Conservation (phyloP, 2,797 vertebrate species). For the Pangasius sanitwongsei region DNA sequence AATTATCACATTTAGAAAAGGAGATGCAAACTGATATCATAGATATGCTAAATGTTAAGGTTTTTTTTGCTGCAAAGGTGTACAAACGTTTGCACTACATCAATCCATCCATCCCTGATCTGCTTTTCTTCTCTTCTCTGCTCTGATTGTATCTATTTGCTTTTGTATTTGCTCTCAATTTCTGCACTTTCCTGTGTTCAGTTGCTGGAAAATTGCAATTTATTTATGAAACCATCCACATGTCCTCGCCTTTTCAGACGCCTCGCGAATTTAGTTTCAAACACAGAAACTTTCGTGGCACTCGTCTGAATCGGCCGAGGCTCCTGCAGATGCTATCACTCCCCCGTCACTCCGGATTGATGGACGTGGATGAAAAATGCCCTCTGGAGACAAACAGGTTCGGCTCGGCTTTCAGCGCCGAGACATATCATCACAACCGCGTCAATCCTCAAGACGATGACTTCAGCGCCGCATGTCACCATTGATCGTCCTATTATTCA, state of each 20-base stretch:
- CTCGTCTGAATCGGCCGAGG: conserved; percentile 32
- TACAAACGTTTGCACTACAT: neutral
- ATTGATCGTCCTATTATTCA: conserved; percentile 75
- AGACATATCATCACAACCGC: conserved; percentile 67
- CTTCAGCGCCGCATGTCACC: conserved; percentile 65
- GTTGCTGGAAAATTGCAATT: conserved; percentile 8
- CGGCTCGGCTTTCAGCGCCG: conserved; percentile 62
- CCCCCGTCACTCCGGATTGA: conserved; percentile 73
- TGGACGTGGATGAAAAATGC: conserved; percentile 75
- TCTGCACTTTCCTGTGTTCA: neutral
- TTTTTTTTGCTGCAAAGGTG: neutral
- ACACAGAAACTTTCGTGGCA: conserved; percentile 20
- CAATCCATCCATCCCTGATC: neutral
- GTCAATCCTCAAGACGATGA: conserved; percentile 75
- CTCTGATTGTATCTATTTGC: conserved; percentile 12
- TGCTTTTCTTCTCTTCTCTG: neutral
- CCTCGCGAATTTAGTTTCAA: conserved; percentile 7
- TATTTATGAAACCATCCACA: neutral
- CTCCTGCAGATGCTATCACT: conserved; percentile 69
- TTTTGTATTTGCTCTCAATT: conserved; percentile 9
- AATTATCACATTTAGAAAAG: neutral
- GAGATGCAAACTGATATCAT: neutral
- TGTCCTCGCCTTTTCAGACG: neutral
- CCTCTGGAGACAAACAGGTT: conserved; percentile 65
- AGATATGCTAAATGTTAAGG: neutral